phyloP scores from a whole-genome alignment of 2,888 invertebrate species.

The Tuberolachnus salignus region DNA sequence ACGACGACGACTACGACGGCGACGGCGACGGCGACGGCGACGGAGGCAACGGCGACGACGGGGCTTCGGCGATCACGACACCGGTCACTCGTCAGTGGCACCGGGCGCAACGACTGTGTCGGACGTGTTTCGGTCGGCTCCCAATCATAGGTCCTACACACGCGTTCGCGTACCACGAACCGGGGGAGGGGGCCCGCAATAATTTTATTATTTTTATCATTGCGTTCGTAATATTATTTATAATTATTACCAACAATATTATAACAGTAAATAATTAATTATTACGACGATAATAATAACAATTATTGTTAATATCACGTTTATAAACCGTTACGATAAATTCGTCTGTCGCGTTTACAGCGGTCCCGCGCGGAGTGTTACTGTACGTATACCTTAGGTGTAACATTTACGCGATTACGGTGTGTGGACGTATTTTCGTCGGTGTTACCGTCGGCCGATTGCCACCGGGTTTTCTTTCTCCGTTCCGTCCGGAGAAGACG shows the following conservation, averaged over 20 bases:
- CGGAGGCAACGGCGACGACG: background rate
- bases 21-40: background rate
- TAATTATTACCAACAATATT: too few relatives aligned
- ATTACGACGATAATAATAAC: too few relatives aligned
- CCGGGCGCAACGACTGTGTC: conserved; percentile 54
- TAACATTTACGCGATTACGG: too few relatives aligned
- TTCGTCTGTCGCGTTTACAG: too few relatives aligned
- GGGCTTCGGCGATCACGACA: conserved; percentile 25
- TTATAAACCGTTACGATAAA: too few relatives aligned
- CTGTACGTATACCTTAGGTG: too few relatives aligned
- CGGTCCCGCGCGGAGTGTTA: too few relatives aligned
- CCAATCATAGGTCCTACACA: conserved; percentile 28
- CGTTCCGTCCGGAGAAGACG: background rate
- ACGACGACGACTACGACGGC: too few relatives aligned
- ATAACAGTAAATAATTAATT: too few relatives aligned
- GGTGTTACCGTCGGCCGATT: background rate
- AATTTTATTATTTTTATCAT: background rate
- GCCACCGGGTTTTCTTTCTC: background rate
- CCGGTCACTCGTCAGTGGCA: conserved; percentile 48
- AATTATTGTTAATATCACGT: too few relatives aligned
- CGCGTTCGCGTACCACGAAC: conserved; percentile 26
- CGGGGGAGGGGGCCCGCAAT: conserved; percentile 35
- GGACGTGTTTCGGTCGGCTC: conserved; percentile 37
- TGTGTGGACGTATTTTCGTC: background rate
- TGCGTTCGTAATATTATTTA: background rate